Evolutionary conservation across 2,797 vertebrate species (phyloP), one percentile per base, ranked within the genome.

Genomic region (Muscicapa comitata): DNA sequence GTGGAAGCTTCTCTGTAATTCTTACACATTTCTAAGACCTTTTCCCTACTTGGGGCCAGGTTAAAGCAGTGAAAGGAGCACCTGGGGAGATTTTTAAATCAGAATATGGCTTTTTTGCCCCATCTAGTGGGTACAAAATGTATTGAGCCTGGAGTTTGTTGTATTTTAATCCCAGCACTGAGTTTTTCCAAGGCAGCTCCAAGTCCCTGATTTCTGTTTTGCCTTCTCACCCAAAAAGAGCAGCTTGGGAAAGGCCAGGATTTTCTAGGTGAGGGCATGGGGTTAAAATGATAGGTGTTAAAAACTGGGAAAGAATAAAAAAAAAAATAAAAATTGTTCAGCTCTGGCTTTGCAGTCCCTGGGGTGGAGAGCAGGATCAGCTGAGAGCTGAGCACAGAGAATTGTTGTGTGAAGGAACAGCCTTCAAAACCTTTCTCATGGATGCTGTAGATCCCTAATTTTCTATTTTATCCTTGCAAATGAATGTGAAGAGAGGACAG

Each of bases 41-140:
- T 81, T 74, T 7, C 50, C n/a, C 25, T 18, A 0, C 14, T 15
- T n/a, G 9, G 28, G n/a, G 8, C 28, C 51, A 2, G 57, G 43
- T 13, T 10, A 43, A n/a, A 68, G 28, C 0, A 5, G 4, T 4
- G 19, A n/a, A 42, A 75, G 28, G n/a, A 43, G n/a, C 23, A 31
- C 59, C 43, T 38, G 75, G n/a, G 25, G 59, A 51, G 9, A 0
- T 21, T 53, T 37, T 59, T 10, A 3, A 53, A 31, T 17, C 71
- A 9, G 18, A 91, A 15, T 16, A 1, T 13, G 81, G 91, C 57
- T 91, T 91, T 89, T 95, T 92, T 93, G 94, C 96, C 83, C 95
- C 96, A 95, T 90, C 95, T 95, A 96, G 96, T 90, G 95, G 96
- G 76, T 88, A 26, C 21, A 5, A 3, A 5, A 3, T 13, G 91